Conservation (phyloP, 2,113 vertebrate species). For the Heloderma charlesbogerti region DNA sequence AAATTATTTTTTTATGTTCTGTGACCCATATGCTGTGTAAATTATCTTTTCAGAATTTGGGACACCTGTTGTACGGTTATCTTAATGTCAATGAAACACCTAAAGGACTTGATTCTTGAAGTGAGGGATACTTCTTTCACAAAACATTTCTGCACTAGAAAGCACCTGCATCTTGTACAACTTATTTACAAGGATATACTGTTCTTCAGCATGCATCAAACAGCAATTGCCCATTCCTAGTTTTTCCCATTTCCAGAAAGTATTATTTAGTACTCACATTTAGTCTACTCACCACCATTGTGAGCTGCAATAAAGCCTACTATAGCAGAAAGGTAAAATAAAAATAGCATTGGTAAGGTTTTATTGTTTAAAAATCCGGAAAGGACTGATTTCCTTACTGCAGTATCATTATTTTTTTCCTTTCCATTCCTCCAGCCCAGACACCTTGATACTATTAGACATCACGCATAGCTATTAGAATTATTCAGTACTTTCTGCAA, state of each 20-base stretch:
- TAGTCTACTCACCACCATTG: conserved; percentile 22
- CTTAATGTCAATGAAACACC: conserved; percentile 45
- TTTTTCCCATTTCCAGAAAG: conserved; percentile 6
- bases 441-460: neutral
- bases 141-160: neutral
- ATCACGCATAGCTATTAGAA: neutral
- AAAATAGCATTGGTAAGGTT: neutral
- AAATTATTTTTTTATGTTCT: conserved; percentile 58
- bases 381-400: conserved; percentile 15
- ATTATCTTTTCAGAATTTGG: conserved; percentile 60
- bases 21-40: conserved; percentile 42
- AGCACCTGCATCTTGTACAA: neutral
- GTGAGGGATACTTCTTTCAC: neutral
- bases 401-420: neutral
- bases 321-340: conserved; percentile 25
- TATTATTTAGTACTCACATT: neutral
- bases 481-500: neutral
- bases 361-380: conserved; percentile 21
- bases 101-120: conserved; percentile 37
- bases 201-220: neutral
- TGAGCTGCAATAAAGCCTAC: neutral
- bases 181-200: conserved; percentile 6
- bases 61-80: conserved; percentile 66
- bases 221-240: conserved; percentile 6
- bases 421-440: neutral